Conservation (phyloP, 2,797 vertebrate species). For the Poeciliopsis gracilis region DNA sequence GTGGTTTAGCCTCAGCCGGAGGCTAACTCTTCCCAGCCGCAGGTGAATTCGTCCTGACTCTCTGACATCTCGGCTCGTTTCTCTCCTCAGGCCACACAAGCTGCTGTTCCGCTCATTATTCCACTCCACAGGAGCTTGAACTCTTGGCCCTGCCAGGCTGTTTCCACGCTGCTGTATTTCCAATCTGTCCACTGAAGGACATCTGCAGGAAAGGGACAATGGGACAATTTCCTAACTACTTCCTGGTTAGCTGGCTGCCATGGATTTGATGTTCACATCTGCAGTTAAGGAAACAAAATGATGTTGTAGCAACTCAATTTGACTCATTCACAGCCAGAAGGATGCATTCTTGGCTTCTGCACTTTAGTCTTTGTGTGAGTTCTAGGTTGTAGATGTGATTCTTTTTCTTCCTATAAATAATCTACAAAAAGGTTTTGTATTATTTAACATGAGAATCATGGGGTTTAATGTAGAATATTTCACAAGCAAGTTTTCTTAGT, state of each 20-base stretch:
- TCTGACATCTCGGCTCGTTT: slow-evolving; percentile 17
- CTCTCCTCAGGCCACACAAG: slow-evolving; percentile 56
- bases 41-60: neutral
- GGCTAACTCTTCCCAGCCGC: neutral
- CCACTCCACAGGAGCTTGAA: slow-evolving; percentile 42
- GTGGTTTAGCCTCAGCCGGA: neutral
- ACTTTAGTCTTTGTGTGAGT: slow-evolving; percentile 81
- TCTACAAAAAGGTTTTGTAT: slow-evolving; percentile 30
- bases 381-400: slow-evolving; percentile 72
- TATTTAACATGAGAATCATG: neutral
- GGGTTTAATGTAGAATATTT: slow-evolving; percentile 38
- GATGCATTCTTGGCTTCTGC: slow-evolving; percentile 63
- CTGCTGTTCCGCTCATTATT: slow-evolving; percentile 46
- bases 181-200: slow-evolving; percentile 15
- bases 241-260: slow-evolving; percentile 33
- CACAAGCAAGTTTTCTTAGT: slow-evolving; percentile 45
- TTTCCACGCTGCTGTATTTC: slow-evolving; percentile 31
- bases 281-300: slow-evolving; percentile 25
- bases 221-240: slow-evolving; percentile 2
- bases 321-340: slow-evolving; percentile 54
- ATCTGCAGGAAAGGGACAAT: neutral
- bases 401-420: slow-evolving; percentile 59
- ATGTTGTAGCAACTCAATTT: slow-evolving; percentile 31
- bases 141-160: slow-evolving; percentile 40
- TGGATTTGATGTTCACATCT: slow-evolving; percentile 12